Evolutionary conservation across 2,888 invertebrate species (phyloP).

Genomic region (Micoletzkya japonica): DNA sequence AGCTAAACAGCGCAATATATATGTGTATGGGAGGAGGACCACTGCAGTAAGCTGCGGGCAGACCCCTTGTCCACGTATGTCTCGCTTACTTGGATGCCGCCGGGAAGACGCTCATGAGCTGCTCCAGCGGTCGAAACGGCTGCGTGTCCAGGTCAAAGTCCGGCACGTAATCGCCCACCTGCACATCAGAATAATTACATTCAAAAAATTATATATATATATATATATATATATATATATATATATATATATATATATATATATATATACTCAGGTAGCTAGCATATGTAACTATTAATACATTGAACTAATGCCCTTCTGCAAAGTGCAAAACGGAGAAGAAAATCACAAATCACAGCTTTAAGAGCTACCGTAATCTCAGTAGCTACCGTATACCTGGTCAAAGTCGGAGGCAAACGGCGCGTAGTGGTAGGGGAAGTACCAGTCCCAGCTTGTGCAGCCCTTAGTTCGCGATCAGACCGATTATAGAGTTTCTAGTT

Average conservation of each 20-base stretch:
- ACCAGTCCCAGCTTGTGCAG: conserved; percentile 99
- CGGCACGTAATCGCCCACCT: conserved; percentile 79
- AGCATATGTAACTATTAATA: too few relatives aligned
- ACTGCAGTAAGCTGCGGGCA: background rate
- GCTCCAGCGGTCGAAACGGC: conserved; percentile 96
- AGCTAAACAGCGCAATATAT: background rate
- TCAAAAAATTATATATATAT: too few relatives aligned
- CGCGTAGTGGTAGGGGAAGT: conserved; percentile 98
- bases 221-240: too few relatives aligned
- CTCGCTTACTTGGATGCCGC: conserved; percentile 77
- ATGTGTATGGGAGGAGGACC: background rate
- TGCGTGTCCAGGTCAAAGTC: conserved; percentile 84
- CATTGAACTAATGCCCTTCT: too few relatives aligned
- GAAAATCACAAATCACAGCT: too few relatives aligned
- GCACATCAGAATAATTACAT: background rate
- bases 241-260: too few relatives aligned
- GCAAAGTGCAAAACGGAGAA: too few relatives aligned
- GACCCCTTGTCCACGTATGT: background rate
- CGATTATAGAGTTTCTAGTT: background rate
- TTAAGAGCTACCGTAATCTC: background rate
- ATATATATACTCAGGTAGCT: background rate
- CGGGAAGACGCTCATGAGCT: conserved; percentile 98
- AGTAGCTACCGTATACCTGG: conserved; percentile 30
- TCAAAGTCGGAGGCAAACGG: conserved; percentile 99
- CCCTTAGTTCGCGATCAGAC: conserved; percentile 70